phyloP scores from a whole-genome alignment of 2,797 vertebrate genomes.

The Gymnothorax javanicus region DNA sequence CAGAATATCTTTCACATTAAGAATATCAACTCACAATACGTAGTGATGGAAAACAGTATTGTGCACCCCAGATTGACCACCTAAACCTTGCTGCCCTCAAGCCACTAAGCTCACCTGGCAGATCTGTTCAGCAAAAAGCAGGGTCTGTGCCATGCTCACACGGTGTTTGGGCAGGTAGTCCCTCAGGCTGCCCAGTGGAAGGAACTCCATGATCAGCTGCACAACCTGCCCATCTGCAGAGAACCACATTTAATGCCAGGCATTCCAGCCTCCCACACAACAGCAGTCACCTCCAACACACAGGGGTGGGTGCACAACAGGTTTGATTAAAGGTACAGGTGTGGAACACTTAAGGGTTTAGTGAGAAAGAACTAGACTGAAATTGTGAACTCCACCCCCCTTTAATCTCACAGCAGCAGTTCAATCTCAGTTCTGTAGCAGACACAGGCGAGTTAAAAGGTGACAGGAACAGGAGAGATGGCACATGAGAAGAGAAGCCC shows the following conservation, averaged over 20 bases:
- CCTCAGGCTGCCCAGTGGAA: conserved; percentile 86
- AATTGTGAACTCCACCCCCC: not conserved
- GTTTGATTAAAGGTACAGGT: not conserved
- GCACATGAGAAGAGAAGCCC: not conserved
- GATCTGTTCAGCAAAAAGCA: conserved; percentile 91
- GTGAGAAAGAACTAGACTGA: not conserved
- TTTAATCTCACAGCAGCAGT: not conserved
- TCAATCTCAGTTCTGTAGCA: not conserved
- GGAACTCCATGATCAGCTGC: conserved; percentile 94
- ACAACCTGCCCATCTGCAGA: conserved; percentile 83
- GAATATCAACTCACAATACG: not conserved
- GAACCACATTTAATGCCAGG: conserved; percentile 8
- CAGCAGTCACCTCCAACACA: not conserved
- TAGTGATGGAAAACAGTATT: not conserved
- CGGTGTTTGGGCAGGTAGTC: conserved; percentile 82
- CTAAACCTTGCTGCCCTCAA: not conserved
- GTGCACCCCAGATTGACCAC: not conserved
- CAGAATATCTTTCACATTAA: not conserved
- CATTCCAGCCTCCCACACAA: not conserved
- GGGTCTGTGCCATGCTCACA: conserved; percentile 71
- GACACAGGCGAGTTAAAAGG: not conserved
- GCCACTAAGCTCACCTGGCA: conserved; percentile 76
- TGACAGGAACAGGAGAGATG: not conserved
- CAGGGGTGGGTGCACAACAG: not conserved
- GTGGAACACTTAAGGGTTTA: not conserved